Evolutionary conservation across 2,888 invertebrate species (phyloP).

Genomic region (Gymnosoma rotundatum): DNA sequence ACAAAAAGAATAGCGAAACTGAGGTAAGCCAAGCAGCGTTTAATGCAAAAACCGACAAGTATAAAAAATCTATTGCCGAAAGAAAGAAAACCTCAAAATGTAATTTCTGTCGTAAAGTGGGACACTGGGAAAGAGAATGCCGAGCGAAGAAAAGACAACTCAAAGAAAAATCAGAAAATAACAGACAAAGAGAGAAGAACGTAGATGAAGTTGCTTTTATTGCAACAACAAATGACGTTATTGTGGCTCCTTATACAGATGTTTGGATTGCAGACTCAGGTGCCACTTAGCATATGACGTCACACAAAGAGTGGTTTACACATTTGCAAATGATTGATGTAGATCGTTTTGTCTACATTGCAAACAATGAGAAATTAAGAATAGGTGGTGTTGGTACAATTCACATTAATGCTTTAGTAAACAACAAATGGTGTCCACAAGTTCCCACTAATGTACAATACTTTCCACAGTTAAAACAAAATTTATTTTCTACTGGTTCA

Average conservation of each 20-base stretch:
- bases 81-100: slow-evolving; percentile 36
- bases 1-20: slow-evolving; percentile 28
- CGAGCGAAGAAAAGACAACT: slow-evolving; percentile 30
- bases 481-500: slow-evolving; percentile 66
- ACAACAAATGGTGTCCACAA: slow-evolving; percentile 44
- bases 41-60: slow-evolving; percentile 11
- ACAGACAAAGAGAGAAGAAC: slow-evolving; percentile 41
- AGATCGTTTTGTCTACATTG: slow-evolving; percentile 41
- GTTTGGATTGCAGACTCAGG: slow-evolving; percentile 55
- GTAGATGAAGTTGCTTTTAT: slow-evolving; percentile 50
- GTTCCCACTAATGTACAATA: slow-evolving; percentile 60
- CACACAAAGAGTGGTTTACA: slow-evolving; percentile 40
- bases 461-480: slow-evolving; percentile 63
- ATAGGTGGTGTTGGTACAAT: slow-evolving; percentile 51
- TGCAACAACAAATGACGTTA: slow-evolving; percentile 31
- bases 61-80: slow-evolving; percentile 6
- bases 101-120: slow-evolving; percentile 31
- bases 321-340: slow-evolving; percentile 29
- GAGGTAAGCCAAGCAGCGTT: slow-evolving; percentile 23
- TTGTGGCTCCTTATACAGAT: slow-evolving; percentile 3
- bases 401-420: slow-evolving; percentile 48
- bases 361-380: slow-evolving; percentile 48
- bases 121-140: slow-evolving; percentile 56
- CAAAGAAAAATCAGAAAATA: slow-evolving; percentile 22
- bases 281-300: slow-evolving; percentile 67